phyloP scores from a whole-genome alignment of 2,888 invertebrate genomes.

The Venustoraphidia nigricollis region DNA sequence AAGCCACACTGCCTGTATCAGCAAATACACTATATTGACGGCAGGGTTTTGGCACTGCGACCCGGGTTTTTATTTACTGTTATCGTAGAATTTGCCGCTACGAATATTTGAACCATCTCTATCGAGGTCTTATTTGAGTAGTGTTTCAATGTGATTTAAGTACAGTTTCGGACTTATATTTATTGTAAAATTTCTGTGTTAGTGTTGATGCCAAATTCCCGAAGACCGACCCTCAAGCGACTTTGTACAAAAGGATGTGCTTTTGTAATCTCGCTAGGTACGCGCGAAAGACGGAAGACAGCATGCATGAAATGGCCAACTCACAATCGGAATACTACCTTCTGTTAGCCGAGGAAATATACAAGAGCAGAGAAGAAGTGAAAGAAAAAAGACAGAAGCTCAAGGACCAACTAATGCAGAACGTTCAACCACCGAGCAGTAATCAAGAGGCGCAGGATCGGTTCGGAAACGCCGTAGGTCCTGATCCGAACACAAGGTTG shows the following conservation, averaged over 20 bases:
- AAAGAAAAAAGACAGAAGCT: slow-evolving; percentile 88
- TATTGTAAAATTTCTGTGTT: slow-evolving; percentile 13
- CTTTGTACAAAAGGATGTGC: slow-evolving; percentile 94
- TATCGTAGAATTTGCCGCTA: background rate
- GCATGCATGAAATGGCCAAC: slow-evolving; percentile 98
- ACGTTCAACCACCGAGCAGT: slow-evolving; percentile 18
- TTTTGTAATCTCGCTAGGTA: slow-evolving; percentile 95
- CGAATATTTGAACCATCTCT: background rate
- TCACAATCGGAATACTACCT: slow-evolving; percentile 98
- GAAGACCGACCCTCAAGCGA: slow-evolving; percentile 89
- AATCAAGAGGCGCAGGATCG: slow-evolving; percentile 20
- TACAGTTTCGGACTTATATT: slow-evolving; percentile 5
- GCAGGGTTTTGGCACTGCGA: too few relatives aligned
- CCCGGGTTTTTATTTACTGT: too few relatives aligned
- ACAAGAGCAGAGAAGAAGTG: slow-evolving; percentile 97
- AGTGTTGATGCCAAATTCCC: slow-evolving; percentile 98
- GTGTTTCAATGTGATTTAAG: slow-evolving; percentile 1
- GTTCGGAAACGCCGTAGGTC: slow-evolving; percentile 22
- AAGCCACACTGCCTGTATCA: too few relatives aligned
- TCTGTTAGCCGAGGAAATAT: slow-evolving; percentile 95
- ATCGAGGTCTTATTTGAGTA: background rate
- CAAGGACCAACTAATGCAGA: slow-evolving; percentile 55
- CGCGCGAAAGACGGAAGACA: slow-evolving; percentile 96
- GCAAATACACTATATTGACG: too few relatives aligned
- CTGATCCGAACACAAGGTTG: slow-evolving; percentile 19